These are phyloP conservation scores for Euzophera pinguis DNA, from an alignment of 2,888 invertebrate species.

Conservation along the genomic window DNA sequence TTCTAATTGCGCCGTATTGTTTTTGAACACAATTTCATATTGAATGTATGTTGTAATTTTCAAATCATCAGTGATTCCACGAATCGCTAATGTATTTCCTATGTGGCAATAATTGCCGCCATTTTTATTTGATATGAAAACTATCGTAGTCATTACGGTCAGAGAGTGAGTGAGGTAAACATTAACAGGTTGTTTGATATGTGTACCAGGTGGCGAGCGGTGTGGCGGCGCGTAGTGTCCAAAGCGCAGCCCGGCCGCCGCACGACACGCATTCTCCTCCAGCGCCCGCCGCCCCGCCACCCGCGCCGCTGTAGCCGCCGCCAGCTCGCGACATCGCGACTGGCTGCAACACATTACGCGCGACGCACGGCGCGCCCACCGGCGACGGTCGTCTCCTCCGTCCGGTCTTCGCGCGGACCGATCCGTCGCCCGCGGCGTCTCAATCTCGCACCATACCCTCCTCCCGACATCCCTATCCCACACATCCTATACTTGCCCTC, in stretches of 20 bases:
- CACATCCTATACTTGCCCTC: slow-evolving; percentile 22
- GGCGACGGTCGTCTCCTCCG: slow-evolving; percentile 46
- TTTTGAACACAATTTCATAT: not conserved
- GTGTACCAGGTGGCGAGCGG: slow-evolving; percentile 71
- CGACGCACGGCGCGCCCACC: slow-evolving; percentile 39
- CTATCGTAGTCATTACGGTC: not conserved
- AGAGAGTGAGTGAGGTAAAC: not conserved
- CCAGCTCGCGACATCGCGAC: slow-evolving; percentile 30
- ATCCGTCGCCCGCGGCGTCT: slow-evolving; percentile 63
- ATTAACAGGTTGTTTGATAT: not conserved
- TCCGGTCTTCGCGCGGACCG: slow-evolving; percentile 48
- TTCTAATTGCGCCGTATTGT: not conserved
- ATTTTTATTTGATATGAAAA: not conserved
- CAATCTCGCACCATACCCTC: slow-evolving; percentile 35
- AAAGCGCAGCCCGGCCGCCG: slow-evolving; percentile 35
- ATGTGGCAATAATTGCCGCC: not conserved
- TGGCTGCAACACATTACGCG: slow-evolving; percentile 20
- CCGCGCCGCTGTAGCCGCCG: slow-evolving; percentile 30
- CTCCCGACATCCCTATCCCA: slow-evolving; percentile 21
- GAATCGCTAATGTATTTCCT: slow-evolving; percentile 5
- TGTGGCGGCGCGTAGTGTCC: slow-evolving; percentile 65
- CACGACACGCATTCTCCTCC: slow-evolving; percentile 25
- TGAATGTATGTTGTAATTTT: not conserved
- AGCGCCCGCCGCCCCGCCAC: slow-evolving; percentile 23
- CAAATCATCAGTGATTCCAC: slow-evolving; percentile 1